Conservation (phyloP, 2,888 invertebrate species). For the Calliphora vomitoria region DNA sequence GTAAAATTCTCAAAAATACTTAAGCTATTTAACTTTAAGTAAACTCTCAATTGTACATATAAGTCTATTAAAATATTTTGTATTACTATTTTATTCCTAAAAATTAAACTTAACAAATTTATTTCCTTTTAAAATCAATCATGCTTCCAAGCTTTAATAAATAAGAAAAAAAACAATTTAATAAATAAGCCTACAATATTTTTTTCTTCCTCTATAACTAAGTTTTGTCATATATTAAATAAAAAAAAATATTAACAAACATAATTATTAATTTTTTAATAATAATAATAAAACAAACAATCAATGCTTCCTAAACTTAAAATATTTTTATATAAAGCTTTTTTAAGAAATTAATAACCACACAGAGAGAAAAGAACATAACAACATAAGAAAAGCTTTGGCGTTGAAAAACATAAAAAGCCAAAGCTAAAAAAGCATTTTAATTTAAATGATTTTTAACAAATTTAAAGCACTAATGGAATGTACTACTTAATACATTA, state of each 20-base stretch:
- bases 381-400: constrained; percentile 37
- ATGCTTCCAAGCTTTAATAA: constrained; percentile 71
- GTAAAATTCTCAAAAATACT: neutral
- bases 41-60: constrained; percentile 31
- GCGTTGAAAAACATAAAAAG: no score
- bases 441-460: no score
- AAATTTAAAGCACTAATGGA: no score
- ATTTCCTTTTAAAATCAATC: constrained; percentile 57
- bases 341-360: constrained; percentile 39
- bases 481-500: no score
- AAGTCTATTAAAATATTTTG: constrained; percentile 20
- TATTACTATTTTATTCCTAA: constrained; percentile 29
- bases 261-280: constrained; percentile 10
- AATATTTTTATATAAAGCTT: constrained; percentile 73
- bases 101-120: constrained; percentile 43
- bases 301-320: constrained; percentile 70
- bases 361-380: constrained; percentile 59
- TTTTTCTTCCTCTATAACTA: constrained; percentile 7
- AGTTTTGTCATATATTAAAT: constrained; percentile 23
- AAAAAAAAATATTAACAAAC: constrained; percentile 31
- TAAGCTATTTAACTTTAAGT: neutral
- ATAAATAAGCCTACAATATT: constrained; percentile 66
- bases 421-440: no score
- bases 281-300: constrained; percentile 71
- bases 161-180: constrained; percentile 23